Evolutionary conservation across 2,888 invertebrate genomes (phyloP).

Genomic region (Steinernema scapterisci): DNA sequence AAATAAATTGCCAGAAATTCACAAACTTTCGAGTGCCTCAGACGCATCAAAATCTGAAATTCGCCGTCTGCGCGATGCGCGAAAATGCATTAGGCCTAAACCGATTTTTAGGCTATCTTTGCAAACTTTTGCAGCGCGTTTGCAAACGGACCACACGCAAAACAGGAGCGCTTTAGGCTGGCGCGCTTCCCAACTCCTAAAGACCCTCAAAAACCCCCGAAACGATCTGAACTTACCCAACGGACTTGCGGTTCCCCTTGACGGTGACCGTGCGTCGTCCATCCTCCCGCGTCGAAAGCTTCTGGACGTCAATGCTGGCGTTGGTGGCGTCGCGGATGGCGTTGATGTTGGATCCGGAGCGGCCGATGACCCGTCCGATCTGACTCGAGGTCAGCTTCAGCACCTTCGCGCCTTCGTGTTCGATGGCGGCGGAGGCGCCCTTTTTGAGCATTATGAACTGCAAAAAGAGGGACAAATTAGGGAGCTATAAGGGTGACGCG

Average conservation of each 20-base stretch:
- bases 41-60: no score
- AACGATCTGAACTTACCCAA: neutral
- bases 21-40: no score
- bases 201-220: neutral
- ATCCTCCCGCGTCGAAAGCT: neutral
- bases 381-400: conserved; percentile 93
- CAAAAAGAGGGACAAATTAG: neutral
- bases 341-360: conserved; percentile 95
- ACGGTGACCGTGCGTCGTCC: neutral
- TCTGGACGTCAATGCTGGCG: conserved; percentile 78
- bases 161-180: no score
- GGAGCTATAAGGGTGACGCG: neutral
- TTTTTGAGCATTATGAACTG: neutral
- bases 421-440: neutral
- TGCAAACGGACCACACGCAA: no score
- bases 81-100: no score
- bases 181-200: no score
- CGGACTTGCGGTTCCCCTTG: neutral
- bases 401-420: conserved; percentile 71
- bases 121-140: no score
- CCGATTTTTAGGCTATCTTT: no score
- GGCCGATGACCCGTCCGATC: conserved; percentile 93
- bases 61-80: no score
- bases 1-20: no score
- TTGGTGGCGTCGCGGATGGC: conserved; percentile 94